These are phyloP conservation scores for Myopa testacea DNA, from an alignment of 2,888 invertebrate species.

Conservation along the genomic window DNA sequence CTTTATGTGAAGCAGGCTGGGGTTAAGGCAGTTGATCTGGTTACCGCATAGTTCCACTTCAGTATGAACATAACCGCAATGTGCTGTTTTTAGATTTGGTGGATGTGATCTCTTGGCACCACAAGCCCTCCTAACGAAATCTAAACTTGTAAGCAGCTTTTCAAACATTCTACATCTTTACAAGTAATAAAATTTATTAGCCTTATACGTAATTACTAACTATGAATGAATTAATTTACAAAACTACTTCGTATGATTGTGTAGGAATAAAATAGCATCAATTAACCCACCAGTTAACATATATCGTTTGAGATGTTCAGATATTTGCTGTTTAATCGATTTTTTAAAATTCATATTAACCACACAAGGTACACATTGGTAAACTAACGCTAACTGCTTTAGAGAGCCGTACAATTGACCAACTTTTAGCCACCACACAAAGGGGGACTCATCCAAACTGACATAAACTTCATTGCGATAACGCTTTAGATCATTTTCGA, in stretches of 20 bases:
- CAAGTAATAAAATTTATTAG: neutral
- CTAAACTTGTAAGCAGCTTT: no score
- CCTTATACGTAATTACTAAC: neutral
- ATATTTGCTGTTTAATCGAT: constrained; percentile 60
- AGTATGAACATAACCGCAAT: no score
- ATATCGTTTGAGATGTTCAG: constrained; percentile 59
- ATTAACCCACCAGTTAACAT: constrained; percentile 62
- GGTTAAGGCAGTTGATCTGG: no score
- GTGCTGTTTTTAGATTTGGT: no score
- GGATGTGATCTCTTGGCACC: no score
- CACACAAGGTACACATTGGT: constrained; percentile 65
- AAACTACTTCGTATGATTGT: constrained; percentile 49
- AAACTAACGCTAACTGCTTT: constrained; percentile 58
- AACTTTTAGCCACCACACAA: constrained; percentile 65
- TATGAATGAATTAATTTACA: neutral
- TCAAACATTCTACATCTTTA: no score
- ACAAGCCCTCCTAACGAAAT: no score
- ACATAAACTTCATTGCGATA: constrained; percentile 63
- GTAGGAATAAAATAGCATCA: constrained; percentile 62
- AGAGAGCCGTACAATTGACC: constrained; percentile 61
- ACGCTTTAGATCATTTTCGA: constrained; percentile 62
- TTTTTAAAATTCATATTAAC: constrained; percentile 62
- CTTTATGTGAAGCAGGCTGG: no score
- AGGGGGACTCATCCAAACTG: constrained; percentile 64
- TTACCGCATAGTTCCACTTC: no score